phyloP scores from a whole-genome alignment of 2,797 vertebrate species.

The Choloepus didactylus region DNA sequence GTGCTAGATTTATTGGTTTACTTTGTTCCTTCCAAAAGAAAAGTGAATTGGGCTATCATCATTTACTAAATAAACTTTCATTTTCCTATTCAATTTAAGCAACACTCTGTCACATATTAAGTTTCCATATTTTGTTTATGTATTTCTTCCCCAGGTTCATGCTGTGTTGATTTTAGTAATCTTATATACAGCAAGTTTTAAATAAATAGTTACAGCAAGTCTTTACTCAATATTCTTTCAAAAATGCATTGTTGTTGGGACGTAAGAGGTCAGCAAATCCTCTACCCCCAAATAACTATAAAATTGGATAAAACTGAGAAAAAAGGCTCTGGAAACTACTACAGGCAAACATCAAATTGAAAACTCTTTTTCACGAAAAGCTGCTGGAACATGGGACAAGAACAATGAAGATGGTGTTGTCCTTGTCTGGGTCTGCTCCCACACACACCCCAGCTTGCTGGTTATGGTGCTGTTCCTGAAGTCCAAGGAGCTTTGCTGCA shows the following conservation, averaged over 20 bases:
- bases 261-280: neutral
- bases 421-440: neutral
- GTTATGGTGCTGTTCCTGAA: too few relatives aligned
- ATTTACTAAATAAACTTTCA: neutral
- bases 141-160: neutral
- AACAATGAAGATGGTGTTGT: neutral
- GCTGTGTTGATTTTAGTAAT: neutral
- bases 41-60: neutral
- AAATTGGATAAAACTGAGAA: neutral
- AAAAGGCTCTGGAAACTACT: neutral
- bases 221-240: neutral
- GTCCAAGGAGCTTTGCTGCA: fast-evolving
- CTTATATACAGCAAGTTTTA: neutral
- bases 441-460: fast-evolving
- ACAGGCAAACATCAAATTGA: neutral
- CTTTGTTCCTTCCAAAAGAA: conserved; percentile 1
- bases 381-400: neutral
- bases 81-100: neutral
- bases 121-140: neutral
- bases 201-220: neutral
- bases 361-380: neutral
- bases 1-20: neutral
- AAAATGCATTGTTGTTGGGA: neutral
- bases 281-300: neutral
- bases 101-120: neutral